These are phyloP conservation scores for Hyposoter dolosus DNA, from an alignment of 2,888 invertebrate genomes.

Conservation along the genomic window DNA sequence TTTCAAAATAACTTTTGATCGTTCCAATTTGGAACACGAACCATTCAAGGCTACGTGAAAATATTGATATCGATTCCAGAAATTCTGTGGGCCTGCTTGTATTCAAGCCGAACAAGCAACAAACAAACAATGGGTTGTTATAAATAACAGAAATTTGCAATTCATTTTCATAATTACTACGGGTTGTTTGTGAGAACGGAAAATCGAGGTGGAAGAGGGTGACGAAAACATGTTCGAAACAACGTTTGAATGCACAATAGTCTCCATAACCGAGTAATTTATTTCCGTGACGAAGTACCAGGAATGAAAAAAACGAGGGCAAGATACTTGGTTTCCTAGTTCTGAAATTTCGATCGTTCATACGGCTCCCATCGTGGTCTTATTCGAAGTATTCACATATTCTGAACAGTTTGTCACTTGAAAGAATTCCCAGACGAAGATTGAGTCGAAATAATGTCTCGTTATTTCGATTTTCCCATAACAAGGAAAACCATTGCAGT, in stretches of 20 bases:
- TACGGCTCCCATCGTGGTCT: background rate
- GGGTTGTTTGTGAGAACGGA: background rate
- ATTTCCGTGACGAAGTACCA: background rate
- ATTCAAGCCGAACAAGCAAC: background rate
- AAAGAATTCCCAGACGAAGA: constrained; percentile 1
- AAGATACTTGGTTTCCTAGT: constrained; percentile 10
- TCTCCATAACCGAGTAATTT: background rate
- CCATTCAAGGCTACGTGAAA: too few species aligned
- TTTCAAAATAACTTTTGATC: too few species aligned
- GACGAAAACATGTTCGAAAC: background rate
- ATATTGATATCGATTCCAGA: too few species aligned
- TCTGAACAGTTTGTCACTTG: constrained; percentile 17
- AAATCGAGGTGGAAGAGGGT: background rate
- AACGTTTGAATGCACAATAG: background rate
- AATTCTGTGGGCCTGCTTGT: too few species aligned
- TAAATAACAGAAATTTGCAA: background rate
- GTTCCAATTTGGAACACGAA: too few species aligned
- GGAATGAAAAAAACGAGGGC: background rate
- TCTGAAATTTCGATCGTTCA: background rate
- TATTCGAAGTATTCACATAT: background rate
- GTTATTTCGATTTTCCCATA: constrained; percentile 25
- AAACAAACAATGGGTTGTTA: background rate
- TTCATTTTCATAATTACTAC: background rate
- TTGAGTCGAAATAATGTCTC: background rate
- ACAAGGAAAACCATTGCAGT: constrained; percentile 37